phyloP scores from a whole-genome alignment of 1,140 invertebrate genomes.

The Ceratina calcarata region DNA sequence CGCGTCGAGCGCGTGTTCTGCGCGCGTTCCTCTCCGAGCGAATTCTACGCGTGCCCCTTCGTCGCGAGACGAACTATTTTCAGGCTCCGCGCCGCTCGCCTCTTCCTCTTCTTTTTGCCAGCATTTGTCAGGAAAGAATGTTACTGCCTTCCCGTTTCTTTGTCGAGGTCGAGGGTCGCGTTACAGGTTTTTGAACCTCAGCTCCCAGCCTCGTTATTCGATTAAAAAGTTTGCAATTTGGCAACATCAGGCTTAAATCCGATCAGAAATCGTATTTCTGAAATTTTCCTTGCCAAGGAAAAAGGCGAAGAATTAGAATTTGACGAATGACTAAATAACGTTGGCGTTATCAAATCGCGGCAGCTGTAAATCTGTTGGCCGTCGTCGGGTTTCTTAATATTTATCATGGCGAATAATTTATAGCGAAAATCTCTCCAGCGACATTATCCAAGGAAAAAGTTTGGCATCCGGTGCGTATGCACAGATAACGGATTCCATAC shows the following conservation, averaged over 20 bases:
- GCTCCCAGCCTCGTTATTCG: no score
- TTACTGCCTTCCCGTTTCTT: background rate
- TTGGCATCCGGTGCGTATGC: background rate
- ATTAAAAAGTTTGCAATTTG: no score
- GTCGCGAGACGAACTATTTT: conserved; percentile 16
- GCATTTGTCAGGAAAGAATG: conserved; percentile 3
- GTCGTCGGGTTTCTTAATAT: background rate
- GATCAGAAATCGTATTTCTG: no score
- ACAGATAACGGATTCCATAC: conserved; percentile 2
- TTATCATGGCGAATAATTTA: conserved; percentile 23
- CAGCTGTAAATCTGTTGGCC: background rate
- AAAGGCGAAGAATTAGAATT: no score
- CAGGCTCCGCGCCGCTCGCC: background rate
- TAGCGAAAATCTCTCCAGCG: background rate
- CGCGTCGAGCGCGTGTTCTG: conserved; percentile 21
- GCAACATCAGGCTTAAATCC: no score
- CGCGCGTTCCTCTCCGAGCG: background rate
- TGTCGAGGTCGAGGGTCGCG: background rate
- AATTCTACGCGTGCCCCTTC: conserved; percentile 22
- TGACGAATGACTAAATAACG: background rate
- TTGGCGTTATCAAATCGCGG: conserved; percentile 9
- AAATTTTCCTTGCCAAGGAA: no score
- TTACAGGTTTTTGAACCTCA: background rate
- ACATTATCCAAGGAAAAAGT: background rate
- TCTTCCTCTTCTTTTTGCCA: background rate